Percentiles rank a stretch among this genome's conserved stretches.
Conservation (phyloP, 2,113 vertebrate species). For the Podarcis muralis region DNA sequence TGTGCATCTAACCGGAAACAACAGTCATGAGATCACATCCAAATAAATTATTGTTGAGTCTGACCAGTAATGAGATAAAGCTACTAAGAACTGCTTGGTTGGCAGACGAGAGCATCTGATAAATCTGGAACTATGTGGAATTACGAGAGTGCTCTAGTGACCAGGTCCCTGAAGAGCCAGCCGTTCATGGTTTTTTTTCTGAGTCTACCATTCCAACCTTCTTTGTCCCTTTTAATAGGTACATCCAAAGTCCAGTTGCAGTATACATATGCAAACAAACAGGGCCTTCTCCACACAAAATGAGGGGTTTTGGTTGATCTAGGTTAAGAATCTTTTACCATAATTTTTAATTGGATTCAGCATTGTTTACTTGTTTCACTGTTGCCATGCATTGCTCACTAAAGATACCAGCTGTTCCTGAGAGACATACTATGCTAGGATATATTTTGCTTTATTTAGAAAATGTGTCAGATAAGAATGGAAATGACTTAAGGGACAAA, state of each 20-base stretch:
- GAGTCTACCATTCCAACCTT: background rate
- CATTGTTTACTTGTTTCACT: constrained; percentile 21
- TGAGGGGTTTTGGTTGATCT: background rate
- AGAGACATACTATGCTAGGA: background rate
- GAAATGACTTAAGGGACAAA: background rate
- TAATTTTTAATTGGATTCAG: constrained; percentile 6
- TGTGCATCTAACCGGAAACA: background rate
- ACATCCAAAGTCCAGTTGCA: background rate
- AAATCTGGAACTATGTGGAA: background rate
- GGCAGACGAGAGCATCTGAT: background rate
- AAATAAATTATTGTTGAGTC: background rate
- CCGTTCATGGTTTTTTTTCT: background rate
- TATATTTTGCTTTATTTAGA: constrained; percentile 36
- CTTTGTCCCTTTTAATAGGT: background rate
- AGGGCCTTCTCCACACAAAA: background rate
- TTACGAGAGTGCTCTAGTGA: background rate
- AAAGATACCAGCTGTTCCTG: constrained; percentile 24
- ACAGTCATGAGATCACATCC: background rate
- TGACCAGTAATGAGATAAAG: background rate
- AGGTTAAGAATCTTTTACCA: background rate
- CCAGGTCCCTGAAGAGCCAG: background rate
- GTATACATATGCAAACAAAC: background rate
- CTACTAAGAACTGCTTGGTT: background rate
- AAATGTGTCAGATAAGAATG: constrained; percentile 12
- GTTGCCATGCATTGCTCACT: constrained; percentile 14